Base-by-base conservation (phyloP, 2,113 vertebrate species). In the Gymnobelideus leadbeateri region DNA sequence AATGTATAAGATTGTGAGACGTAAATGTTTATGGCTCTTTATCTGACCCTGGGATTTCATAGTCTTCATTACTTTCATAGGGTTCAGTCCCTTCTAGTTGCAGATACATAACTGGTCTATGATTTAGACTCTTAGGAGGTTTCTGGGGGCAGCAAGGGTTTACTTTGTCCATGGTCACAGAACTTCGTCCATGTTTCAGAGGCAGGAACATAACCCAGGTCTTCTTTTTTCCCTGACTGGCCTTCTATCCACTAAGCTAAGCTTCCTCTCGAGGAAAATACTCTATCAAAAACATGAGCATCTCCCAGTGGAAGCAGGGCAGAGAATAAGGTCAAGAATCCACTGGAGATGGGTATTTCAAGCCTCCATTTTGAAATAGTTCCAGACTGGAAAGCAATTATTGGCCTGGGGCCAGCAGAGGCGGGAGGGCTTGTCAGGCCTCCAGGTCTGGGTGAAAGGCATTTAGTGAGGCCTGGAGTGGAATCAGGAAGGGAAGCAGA, bases 331-430 rank as follows among this genome's bases (percentile, higher is more conserved):
- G 68, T 84, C 68, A 84, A 84, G n/a, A 84, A 84, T n/a, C 68
- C 68, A 84, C 68, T 43, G 19, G 68, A 84, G 68, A 43, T 84
- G 68, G 16, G 37, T 43, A 84, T 84, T 84, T 84, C 68, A 84
- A 84, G 68, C 68, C 68, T 84, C 68, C n/a, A 84, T 84, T 43
- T 84, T 84, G 68, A 84, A 84, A 84, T 84, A 43, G 68, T 84
- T 84, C 68, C 68, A 84, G 68, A 84, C 43, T 84, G n/a, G 68
- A 84, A 84, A 84, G 68, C 68, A 84, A 23, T 84, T 84, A 43
- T 23, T 84, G 68, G 68, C 68, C 16, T 21, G 23, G 68, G 6
- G 19, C n/a, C 68, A 84, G 68, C 16, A 43, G 68, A 43, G n/a
- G n/a, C 68, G 6, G 19, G 68, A 84, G 68, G 68, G n/a, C 68